Conservation (phyloP, 1,140 invertebrate genomes). For the Meteorus sp. region DNA sequence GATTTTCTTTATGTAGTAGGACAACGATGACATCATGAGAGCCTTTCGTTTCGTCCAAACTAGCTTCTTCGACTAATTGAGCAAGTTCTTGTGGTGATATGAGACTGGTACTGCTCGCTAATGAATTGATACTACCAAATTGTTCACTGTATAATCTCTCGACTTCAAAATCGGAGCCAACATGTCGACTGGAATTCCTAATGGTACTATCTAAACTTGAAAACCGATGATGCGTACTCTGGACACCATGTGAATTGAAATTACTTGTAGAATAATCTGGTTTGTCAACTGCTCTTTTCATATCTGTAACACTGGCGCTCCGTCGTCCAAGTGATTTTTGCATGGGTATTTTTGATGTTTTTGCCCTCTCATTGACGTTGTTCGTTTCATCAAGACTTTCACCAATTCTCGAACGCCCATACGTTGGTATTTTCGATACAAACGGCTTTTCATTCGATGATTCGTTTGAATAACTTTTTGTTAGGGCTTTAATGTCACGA, state of each 20-base stretch:
- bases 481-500: background rate
- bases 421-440: conserved; percentile 42
- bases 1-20: conserved; percentile 64
- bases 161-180: conserved; percentile 32
- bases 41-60: conserved; percentile 60
- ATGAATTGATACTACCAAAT: conserved; percentile 66
- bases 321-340: conserved; percentile 40
- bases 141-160: conserved; percentile 55
- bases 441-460: conserved; percentile 38
- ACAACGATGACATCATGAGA: conserved; percentile 65
- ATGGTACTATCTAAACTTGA: conserved; percentile 49
- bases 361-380: conserved; percentile 1
- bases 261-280: conserved; percentile 38
- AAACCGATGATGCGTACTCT: conserved; percentile 38
- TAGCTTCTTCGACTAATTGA: conserved; percentile 67
- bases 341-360: conserved; percentile 45
- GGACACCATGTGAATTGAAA: background rate
- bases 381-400: conserved; percentile 23
- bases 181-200: conserved; percentile 34
- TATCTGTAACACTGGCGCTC: conserved; percentile 62
- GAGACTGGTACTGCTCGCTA: conserved; percentile 66
- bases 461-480: conserved; percentile 23
- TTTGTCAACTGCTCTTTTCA: conserved; percentile 67
- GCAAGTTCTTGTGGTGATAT: conserved; percentile 69
- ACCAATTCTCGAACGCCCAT: conserved; percentile 22